Evolutionary conservation across 2,113 vertebrate species (phyloP).

Genomic region (Alexandromys fortis): DNA sequence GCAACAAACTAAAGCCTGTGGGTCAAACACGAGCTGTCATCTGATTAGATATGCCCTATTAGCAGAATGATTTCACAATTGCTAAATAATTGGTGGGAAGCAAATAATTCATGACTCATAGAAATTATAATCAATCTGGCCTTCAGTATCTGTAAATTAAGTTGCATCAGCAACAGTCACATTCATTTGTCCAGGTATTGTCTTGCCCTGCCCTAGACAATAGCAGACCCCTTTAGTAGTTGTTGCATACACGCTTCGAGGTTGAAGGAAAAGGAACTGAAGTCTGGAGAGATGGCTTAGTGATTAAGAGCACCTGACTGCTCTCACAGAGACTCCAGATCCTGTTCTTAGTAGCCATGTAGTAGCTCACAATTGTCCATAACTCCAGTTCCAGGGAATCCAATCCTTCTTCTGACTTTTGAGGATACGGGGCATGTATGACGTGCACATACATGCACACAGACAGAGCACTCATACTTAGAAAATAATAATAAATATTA

Average conservation of each 20-base stretch:
- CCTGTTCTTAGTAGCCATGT: not conserved
- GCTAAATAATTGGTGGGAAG: not conserved
- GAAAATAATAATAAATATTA: not conserved
- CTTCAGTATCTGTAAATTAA: slow-evolving; percentile 24
- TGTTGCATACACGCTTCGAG: not conserved
- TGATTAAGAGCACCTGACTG: not conserved
- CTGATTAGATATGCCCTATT: not conserved
- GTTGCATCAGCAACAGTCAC: not conserved
- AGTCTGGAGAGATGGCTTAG: not conserved
- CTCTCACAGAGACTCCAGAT: not conserved
- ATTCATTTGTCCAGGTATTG: not conserved
- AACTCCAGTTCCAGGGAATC: not conserved
- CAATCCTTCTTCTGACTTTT: not conserved
- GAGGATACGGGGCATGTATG: not conserved
- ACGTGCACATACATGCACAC: not conserved
- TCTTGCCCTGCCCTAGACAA: not conserved
- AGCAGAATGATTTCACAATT: slow-evolving; percentile 14
- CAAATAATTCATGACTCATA: not conserved
- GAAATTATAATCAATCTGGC: slow-evolving; percentile 8
- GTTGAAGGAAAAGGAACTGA: not conserved
- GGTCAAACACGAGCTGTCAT: not conserved
- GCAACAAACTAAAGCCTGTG: not conserved
- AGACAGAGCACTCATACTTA: not conserved
- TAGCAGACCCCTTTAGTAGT: not conserved
- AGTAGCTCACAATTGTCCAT: not conserved